phyloP scores from a whole-genome alignment of 2,113 vertebrate species.

The Benitochromis conjunctus region DNA sequence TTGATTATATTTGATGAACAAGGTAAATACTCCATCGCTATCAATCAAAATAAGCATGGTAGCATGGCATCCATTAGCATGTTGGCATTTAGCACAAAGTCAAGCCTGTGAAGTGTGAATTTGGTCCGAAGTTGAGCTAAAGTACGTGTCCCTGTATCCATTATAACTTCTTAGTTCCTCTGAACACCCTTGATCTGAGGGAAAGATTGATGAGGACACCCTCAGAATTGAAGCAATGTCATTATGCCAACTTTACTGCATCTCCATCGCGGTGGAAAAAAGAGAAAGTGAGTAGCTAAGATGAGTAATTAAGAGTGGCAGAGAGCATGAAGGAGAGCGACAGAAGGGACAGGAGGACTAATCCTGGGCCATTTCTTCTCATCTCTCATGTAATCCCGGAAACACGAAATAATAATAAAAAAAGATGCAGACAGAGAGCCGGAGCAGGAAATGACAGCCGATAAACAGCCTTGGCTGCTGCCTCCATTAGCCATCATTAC shows the following conservation, averaged over 20 bases:
- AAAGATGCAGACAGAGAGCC: background rate
- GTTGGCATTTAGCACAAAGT: background rate
- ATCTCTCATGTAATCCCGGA: background rate
- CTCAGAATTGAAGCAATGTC: background rate
- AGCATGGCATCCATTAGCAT: background rate
- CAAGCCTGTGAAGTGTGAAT: background rate
- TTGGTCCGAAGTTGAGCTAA: background rate
- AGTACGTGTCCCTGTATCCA: background rate
- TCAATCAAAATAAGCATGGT: background rate
- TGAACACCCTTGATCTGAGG: background rate
- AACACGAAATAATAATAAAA: background rate
- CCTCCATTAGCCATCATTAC: slow-evolving; percentile 64
- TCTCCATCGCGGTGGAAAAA: background rate
- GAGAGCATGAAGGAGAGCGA: background rate
- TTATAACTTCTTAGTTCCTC: background rate
- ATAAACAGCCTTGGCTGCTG: slow-evolving; percentile 52
- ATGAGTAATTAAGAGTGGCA: background rate
- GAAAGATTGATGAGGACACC: background rate
- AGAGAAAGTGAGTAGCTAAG: background rate
- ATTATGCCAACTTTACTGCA: background rate
- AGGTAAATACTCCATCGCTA: background rate
- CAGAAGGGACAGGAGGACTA: background rate
- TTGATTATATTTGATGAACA: background rate
- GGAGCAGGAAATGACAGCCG: slow-evolving; percentile 53
- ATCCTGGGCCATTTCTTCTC: background rate